A percentile compares a stretch with the other conserved stretches of the same genome.
These are phyloP conservation scores for Coilia nasus DNA, from an alignment of 2,797 vertebrate genomes.

Conservation along the genomic window DNA sequence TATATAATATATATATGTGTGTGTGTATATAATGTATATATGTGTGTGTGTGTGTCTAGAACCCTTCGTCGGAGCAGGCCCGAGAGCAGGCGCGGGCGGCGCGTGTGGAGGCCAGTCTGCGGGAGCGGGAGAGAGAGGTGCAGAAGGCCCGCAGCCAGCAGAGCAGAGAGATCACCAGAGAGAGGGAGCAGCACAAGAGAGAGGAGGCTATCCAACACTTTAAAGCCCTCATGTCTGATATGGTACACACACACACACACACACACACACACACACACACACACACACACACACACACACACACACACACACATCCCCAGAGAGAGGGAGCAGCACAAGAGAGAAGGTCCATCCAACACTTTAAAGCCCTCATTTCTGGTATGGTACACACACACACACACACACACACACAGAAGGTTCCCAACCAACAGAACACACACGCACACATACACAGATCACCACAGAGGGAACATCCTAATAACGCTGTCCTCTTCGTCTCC, in stretches of 20 bases:
- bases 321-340: background rate
- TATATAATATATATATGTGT: conserved; percentile 59
- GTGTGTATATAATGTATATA: conserved; percentile 63
- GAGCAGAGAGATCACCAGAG: conserved; percentile 96
- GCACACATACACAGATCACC: no score
- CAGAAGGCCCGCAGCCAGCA: conserved; percentile 97
- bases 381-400: conserved; percentile 79
- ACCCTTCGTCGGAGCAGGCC: conserved; percentile 91
- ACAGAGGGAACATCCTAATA: no score
- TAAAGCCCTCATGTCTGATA: conserved; percentile 92
- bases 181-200: conserved; percentile 96
- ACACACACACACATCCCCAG: conserved; percentile 73
- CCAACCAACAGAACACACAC: no score
- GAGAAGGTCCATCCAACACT: background rate
- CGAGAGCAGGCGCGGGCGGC: conserved; percentile 96
- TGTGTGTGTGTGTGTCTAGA: conserved; percentile 69
- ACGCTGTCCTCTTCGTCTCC: no score
- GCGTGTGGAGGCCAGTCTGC: conserved; percentile 94
- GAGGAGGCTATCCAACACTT: conserved; percentile 98
- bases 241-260: background rate
- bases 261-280: conserved; percentile 10
- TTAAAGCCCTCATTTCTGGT: conserved; percentile 42
- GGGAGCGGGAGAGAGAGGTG: conserved; percentile 92
- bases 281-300: background rate
- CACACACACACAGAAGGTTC: no score